Evolutionary conservation across 2,797 vertebrate species (phyloP).

Genomic region (Poecilia picta): DNA sequence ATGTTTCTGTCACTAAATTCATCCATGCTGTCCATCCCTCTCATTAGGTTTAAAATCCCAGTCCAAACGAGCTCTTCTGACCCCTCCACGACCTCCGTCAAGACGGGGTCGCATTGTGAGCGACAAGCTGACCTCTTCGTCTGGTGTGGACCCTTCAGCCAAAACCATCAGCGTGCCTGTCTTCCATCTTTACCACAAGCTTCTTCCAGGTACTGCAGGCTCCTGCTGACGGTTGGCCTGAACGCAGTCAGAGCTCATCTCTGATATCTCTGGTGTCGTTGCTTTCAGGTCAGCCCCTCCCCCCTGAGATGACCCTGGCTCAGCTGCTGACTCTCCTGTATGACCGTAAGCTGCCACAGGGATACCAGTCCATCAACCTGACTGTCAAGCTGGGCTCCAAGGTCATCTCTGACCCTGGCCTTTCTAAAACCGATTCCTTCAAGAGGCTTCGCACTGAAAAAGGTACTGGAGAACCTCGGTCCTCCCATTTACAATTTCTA

Average conservation of each 20-base stretch:
- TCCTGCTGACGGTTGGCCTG: neutral
- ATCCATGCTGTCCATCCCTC: slow-evolving; percentile 3
- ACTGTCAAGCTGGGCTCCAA: slow-evolving; percentile 97
- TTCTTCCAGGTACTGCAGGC: slow-evolving; percentile 87
- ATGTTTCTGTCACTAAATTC: neutral
- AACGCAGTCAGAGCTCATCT: neutral
- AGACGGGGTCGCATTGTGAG: slow-evolving; percentile 91
- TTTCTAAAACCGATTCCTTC: slow-evolving; percentile 98
- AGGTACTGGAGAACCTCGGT: slow-evolving; percentile 78
- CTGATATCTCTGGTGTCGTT: neutral
- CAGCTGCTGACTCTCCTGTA: slow-evolving; percentile 95
- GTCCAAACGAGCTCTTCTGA: slow-evolving; percentile 94
- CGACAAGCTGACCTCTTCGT: slow-evolving; percentile 90
- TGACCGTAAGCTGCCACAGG: slow-evolving; percentile 95
- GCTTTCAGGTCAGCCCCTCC: slow-evolving; percentile 89
- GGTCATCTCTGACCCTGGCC: slow-evolving; percentile 94
- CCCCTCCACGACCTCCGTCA: slow-evolving; percentile 94
- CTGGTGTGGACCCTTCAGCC: slow-evolving; percentile 88
- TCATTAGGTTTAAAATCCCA: slow-evolving; percentile 94
- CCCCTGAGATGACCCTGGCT: slow-evolving; percentile 97
- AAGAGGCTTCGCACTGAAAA: slow-evolving; percentile 98
- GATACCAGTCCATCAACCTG: slow-evolving; percentile 95
- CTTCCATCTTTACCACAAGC: slow-evolving; percentile 97
- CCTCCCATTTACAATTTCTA: neutral
- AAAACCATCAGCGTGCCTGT: slow-evolving; percentile 98